Conservation (phyloP, 2,797 vertebrate species). For the Staurois parvus region DNA sequence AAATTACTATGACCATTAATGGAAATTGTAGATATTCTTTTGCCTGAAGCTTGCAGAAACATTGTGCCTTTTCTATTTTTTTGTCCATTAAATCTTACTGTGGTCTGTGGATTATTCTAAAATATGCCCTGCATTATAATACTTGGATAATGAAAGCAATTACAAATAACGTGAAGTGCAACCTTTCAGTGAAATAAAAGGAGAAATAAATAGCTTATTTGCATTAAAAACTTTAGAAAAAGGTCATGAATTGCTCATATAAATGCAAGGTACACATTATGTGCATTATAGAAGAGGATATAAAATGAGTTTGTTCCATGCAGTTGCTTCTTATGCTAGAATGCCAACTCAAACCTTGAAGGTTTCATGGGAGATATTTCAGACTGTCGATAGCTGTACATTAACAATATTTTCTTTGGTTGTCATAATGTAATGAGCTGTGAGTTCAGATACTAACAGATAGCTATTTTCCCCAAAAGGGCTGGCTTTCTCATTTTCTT, state of each 20-base stretch:
- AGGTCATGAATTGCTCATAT: constrained; percentile 7
- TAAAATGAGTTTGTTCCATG: constrained; percentile 16
- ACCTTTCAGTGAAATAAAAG: neutral
- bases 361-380: constrained; percentile 20
- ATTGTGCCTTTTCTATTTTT: neutral
- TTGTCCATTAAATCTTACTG: neutral
- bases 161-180: neutral
- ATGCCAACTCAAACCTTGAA: constrained; percentile 16
- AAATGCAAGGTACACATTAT: neutral
- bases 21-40: neutral
- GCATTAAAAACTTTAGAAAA: neutral
- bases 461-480: neutral
- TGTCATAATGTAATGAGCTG: constrained; percentile 30
- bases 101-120: neutral
- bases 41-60: neutral
- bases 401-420: constrained; percentile 13
- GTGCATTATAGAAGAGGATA: neutral
- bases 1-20: neutral
- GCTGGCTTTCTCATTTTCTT: neutral
- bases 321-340: constrained; percentile 25
- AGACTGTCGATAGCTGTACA: constrained; percentile 15
- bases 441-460: neutral
- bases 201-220: neutral
- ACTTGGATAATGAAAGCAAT: neutral
- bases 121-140: neutral